phyloP scores from a whole-genome alignment of 2,797 vertebrate species.

The Dicrostonyx torquatus region DNA sequence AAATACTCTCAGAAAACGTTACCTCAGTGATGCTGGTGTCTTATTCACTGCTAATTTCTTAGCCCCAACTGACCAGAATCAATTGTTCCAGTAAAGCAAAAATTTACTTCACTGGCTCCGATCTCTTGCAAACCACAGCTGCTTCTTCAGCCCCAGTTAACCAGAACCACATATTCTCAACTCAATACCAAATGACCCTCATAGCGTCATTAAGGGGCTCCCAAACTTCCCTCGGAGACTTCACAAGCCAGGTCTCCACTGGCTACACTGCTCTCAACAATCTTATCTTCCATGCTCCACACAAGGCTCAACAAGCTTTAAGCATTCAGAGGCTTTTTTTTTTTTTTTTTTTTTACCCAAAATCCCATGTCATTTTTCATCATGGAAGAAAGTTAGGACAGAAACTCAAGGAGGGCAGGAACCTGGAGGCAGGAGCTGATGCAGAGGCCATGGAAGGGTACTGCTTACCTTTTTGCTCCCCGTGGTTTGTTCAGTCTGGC shows the following conservation, averaged over 20 bases:
- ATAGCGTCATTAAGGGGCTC: not conserved
- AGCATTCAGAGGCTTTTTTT: not conserved
- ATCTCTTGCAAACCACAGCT: too few species aligned
- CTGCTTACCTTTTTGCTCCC: not conserved
- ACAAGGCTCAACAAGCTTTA: not conserved
- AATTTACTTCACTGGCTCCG: not conserved
- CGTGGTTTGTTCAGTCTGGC: not conserved
- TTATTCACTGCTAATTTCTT: too few species aligned
- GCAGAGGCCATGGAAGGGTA: not conserved
- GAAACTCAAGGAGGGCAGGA: not conserved
- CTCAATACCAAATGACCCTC: not conserved
- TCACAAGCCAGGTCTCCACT: not conserved
- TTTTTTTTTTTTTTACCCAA: too few species aligned
- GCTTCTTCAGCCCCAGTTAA: too few species aligned
- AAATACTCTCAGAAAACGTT: not conserved
- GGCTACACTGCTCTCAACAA: not conserved
- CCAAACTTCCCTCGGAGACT: not conserved
- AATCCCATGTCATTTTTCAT: too few species aligned
- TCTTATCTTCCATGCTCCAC: not conserved
- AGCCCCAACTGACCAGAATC: too few species aligned
- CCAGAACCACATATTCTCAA: not conserved
- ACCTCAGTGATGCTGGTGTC: too few species aligned
- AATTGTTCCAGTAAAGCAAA: too few species aligned
- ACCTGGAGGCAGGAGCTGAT: not conserved
- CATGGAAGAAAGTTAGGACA: not conserved